Conservation (phyloP, 1,140 invertebrate species). For the Prorops nasuta region DNA sequence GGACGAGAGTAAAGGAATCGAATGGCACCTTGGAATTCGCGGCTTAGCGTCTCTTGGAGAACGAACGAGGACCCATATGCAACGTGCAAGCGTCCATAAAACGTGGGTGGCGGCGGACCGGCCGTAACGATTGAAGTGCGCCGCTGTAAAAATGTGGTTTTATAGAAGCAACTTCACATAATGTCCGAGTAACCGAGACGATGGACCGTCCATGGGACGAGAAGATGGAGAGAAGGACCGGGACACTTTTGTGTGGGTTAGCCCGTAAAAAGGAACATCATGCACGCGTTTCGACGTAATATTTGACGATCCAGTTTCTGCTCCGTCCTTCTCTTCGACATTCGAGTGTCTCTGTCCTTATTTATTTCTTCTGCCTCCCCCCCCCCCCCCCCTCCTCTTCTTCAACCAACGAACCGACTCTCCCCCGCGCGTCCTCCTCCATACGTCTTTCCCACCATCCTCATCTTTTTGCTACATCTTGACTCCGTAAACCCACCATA, state of each 20-base stretch:
- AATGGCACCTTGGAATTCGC: too few relatives aligned
- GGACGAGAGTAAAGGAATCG: too few relatives aligned
- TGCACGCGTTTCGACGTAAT: conserved; percentile 35
- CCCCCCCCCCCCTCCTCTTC: conserved; percentile 1
- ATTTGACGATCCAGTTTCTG: conserved; percentile 25
- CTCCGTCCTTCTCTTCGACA: neutral
- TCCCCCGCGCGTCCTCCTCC: neutral
- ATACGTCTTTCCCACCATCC: neutral
- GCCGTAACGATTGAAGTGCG: conserved; percentile 40
- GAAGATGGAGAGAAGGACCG: conserved; percentile 1
- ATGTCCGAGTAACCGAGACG: conserved; percentile 32
- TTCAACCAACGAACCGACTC: conserved; percentile 2
- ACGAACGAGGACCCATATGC: too few relatives aligned
- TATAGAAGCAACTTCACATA: conserved; percentile 38
- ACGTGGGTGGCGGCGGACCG: conserved; percentile 32
- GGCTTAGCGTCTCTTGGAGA: too few relatives aligned
- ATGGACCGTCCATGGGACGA: conserved; percentile 19
- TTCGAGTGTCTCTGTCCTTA: neutral
- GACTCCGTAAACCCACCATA: conserved; percentile 26
- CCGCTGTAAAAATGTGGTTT: conserved; percentile 43
- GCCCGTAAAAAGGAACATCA: conserved; percentile 40
- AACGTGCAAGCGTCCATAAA: conserved; percentile 32
- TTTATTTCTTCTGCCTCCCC: neutral
- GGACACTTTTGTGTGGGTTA: conserved; percentile 23
- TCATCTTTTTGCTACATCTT: conserved; percentile 11